These are phyloP conservation scores for Xenentodon cancila DNA, from an alignment of 2,797 vertebrate genomes.

Conservation along the genomic window DNA sequence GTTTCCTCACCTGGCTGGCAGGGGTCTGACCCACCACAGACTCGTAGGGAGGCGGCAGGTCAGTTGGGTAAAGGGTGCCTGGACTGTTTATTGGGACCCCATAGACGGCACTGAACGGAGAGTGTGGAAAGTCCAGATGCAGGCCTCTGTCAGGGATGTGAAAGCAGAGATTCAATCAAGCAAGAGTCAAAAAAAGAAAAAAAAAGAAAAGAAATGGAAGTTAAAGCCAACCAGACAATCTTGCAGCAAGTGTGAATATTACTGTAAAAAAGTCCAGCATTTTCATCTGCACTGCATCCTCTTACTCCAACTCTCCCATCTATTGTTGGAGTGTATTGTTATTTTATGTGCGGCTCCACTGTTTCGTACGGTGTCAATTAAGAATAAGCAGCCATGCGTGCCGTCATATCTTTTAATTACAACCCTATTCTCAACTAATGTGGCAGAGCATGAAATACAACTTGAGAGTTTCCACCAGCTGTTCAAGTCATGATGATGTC, in stretches of 20 bases:
- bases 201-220: background rate
- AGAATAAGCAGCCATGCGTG: conserved; percentile 55
- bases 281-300: background rate
- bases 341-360: conserved; percentile 23
- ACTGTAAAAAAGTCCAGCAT: conserved; percentile 10
- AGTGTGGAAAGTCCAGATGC: conserved; percentile 92
- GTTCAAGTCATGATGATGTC: conserved; percentile 76
- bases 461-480: conserved; percentile 70
- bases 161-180: conserved; percentile 12
- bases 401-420: conserved; percentile 77
- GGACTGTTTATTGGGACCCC: conserved; percentile 95
- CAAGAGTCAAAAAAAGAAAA: background rate
- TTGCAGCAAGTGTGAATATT: conserved; percentile 3
- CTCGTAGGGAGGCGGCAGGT: conserved; percentile 97
- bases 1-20: conserved; percentile 87
- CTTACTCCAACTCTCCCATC: conserved; percentile 15
- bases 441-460: conserved; percentile 71
- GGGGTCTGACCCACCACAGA: conserved; percentile 89
- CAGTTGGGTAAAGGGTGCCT: conserved; percentile 90
- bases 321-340: conserved; percentile 3
- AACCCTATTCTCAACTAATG: conserved; percentile 65
- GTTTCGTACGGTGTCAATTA: conserved; percentile 68
- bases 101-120: conserved; percentile 91
- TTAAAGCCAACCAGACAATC: too few species aligned
- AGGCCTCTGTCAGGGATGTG: conserved; percentile 83